Percentiles rank a stretch among this genome's conserved stretches.
Conservation (phyloP, 1,140 invertebrate species). For the Hylaeus volcanicus region DNA sequence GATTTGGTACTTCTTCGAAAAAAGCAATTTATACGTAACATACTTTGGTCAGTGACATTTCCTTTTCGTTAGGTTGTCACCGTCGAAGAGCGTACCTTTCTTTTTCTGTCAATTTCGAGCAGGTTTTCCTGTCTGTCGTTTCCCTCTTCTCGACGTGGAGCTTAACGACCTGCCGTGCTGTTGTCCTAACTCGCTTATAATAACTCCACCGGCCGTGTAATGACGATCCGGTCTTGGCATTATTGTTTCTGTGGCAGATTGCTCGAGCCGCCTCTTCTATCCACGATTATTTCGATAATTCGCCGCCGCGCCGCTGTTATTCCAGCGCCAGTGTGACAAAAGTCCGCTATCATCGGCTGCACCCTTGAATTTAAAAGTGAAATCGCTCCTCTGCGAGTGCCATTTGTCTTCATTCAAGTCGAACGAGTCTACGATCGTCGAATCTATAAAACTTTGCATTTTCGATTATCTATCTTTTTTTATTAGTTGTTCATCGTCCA, state of each 20-base stretch:
- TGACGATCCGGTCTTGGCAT: constrained; percentile 65
- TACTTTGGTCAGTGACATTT: not conserved
- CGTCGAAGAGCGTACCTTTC: not conserved
- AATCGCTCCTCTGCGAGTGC: not conserved
- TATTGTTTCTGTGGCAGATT: constrained; percentile 70
- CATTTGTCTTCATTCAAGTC: constrained; percentile 16
- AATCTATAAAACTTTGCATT: not conserved
- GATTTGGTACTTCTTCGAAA: too few relatives aligned
- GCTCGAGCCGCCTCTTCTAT: constrained; percentile 23
- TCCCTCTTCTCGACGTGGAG: constrained; percentile 38
- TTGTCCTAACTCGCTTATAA: constrained; percentile 71
- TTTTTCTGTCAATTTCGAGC: constrained; percentile 47
- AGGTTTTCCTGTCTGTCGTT: constrained; percentile 44
- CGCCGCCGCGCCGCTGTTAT: constrained; percentile 39
- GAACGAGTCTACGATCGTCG: not conserved
- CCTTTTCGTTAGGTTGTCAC: not conserved
- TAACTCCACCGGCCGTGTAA: constrained; percentile 66
- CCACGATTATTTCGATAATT: constrained; percentile 70
- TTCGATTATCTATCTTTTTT: too few relatives aligned
- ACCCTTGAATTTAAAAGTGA: constrained; percentile 24
- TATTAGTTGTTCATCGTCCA: not conserved
- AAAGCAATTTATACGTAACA: too few relatives aligned
- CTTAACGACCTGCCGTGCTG: constrained; percentile 58
- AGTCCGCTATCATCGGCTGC: constrained; percentile 10
- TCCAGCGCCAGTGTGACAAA: constrained; percentile 47